Evolutionary conservation across 2,113 vertebrate species (phyloP).

Genomic region (Cichladusa arquata): DNA sequence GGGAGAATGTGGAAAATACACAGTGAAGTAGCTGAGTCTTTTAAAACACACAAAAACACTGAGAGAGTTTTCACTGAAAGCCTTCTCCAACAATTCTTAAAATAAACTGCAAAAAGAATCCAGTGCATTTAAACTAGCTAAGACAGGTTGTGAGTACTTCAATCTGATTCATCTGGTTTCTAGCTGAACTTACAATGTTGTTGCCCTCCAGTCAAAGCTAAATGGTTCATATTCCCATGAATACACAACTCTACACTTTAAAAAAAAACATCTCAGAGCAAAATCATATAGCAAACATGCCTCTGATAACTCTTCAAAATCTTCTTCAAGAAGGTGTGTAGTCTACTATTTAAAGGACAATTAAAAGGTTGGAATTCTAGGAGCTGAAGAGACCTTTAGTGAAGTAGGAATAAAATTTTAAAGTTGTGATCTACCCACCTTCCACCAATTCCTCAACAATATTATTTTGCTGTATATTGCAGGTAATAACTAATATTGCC

Average conservation of each 20-base stretch:
- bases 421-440: neutral
- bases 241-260: neutral
- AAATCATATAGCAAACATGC: neutral
- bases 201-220: neutral
- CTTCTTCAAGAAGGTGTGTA: neutral
- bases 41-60: neutral
- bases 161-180: neutral
- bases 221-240: neutral
- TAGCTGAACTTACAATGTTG: neutral
- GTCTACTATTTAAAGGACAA: neutral
- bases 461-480: neutral
- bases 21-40: neutral
- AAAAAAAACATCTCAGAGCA: neutral
- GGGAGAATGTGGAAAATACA: neutral
- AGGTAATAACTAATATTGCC: neutral
- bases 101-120: neutral
- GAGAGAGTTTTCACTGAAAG: neutral
- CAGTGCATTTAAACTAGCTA: neutral
- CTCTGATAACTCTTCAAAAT: neutral
- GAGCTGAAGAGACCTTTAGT: neutral
- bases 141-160: neutral
- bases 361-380: neutral
- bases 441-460: neutral
- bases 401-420: neutral
- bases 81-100: neutral